Evolutionary conservation across 2,113 vertebrate genomes (phyloP).

Genomic region (Ceyx melanurus): DNA sequence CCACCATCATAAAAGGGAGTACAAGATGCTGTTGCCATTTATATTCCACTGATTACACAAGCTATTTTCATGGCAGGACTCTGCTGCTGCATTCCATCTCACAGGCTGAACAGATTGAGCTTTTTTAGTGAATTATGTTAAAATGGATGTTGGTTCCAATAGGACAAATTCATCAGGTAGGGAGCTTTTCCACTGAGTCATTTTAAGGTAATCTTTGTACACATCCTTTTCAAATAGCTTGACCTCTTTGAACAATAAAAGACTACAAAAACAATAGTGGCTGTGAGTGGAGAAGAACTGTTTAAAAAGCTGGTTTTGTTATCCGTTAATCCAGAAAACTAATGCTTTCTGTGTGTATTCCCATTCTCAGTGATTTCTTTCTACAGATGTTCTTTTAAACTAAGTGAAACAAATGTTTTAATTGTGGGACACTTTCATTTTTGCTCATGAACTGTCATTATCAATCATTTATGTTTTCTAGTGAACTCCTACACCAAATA

Average conservation of each 20-base stretch:
- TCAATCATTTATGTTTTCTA: constrained; percentile 58
- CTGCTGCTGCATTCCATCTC: constrained; percentile 55
- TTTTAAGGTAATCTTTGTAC: constrained; percentile 48
- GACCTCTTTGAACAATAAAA: constrained; percentile 31
- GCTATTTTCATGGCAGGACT: constrained; percentile 75
- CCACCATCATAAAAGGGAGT: constrained; percentile 70
- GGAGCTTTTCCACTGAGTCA: constrained; percentile 29
- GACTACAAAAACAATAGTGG: constrained; percentile 34
- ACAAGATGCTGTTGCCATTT: constrained; percentile 63
- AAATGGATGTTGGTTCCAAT: constrained; percentile 27
- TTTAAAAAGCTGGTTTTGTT: constrained; percentile 21
- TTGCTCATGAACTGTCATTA: constrained; percentile 56
- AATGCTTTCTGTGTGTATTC: constrained; percentile 19
- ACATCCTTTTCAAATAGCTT: constrained; percentile 37
- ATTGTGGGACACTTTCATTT: constrained; percentile 38
- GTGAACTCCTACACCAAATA: constrained; percentile 60
- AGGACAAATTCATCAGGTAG: constrained; percentile 47
- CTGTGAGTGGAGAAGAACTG: constrained; percentile 7
- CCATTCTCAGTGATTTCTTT: constrained; percentile 10
- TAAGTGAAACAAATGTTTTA: constrained; percentile 59
- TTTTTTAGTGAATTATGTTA: constrained; percentile 45
- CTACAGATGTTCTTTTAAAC: constrained; percentile 23
- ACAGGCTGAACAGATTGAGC: constrained; percentile 29
- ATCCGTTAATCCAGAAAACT: constrained; percentile 31
- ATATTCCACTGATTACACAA: constrained; percentile 74